Evolutionary conservation across 2,888 invertebrate genomes (phyloP).

Genomic region (Anticlea derivata): DNA sequence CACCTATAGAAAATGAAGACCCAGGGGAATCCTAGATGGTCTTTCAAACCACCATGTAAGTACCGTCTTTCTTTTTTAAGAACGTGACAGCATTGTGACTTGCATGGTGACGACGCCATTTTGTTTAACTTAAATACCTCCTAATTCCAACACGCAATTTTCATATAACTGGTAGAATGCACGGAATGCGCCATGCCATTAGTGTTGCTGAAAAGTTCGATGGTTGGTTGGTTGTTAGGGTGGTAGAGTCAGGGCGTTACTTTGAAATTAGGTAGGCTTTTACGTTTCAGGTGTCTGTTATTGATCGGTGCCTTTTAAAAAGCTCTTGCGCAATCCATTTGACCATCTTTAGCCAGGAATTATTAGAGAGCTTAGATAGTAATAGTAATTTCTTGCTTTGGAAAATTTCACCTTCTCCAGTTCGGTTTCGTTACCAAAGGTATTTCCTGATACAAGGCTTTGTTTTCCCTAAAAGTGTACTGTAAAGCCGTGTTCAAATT

Average conservation of each 20-base stretch:
- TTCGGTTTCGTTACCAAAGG: too few relatives aligned
- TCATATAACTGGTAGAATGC: background rate
- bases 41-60: conserved; percentile 48
- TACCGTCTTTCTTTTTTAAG: conserved; percentile 6
- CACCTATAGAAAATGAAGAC: conserved; percentile 38
- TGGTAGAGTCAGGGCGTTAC: conserved; percentile 15
- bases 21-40: conserved; percentile 18
- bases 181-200: background rate
- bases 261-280: conserved; percentile 6
- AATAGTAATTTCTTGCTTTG: too few relatives aligned
- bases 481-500: too few relatives aligned
- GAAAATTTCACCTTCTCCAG: too few relatives aligned
- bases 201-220: background rate
- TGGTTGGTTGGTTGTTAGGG: conserved; percentile 14
- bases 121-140: too few relatives aligned
- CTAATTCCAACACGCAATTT: background rate
- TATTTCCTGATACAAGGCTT: too few relatives aligned
- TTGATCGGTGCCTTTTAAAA: conserved; percentile 1
- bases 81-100: background rate
- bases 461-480: too few relatives aligned
- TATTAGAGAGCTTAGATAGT: too few relatives aligned
- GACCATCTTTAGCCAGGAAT: too few relatives aligned
- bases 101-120: background rate
- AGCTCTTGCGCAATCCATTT: background rate
- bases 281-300: background rate